phyloP scores from a whole-genome alignment of 2,888 invertebrate genomes.

The Eupeodes latifasciatus region DNA sequence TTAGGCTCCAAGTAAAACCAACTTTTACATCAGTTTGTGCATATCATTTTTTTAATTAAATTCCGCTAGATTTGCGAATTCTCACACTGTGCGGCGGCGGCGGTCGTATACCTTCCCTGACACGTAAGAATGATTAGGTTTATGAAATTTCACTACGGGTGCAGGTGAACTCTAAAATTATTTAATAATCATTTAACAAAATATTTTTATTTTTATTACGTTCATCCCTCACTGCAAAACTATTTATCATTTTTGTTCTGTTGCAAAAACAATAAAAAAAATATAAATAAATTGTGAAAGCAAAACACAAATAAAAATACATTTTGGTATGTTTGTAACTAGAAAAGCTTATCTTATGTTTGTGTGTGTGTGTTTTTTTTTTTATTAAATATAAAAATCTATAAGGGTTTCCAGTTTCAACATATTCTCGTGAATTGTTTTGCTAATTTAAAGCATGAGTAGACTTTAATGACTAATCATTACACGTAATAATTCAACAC shows the following conservation, averaged over 20 bases:
- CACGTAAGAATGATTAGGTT: too few species aligned
- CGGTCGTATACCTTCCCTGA: too few species aligned
- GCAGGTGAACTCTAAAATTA: too few species aligned
- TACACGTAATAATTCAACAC: not conserved
- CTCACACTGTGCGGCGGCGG: too few species aligned
- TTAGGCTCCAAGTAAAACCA: too few species aligned
- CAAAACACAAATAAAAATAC: not conserved
- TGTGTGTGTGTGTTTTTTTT: not conserved
- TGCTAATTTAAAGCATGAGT: not conserved
- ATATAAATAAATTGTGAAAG: not conserved
- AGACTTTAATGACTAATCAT: constrained; percentile 15
- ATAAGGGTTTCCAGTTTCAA: not conserved
- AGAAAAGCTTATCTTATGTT: not conserved
- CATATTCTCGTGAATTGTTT: not conserved
- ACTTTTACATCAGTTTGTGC: too few species aligned
- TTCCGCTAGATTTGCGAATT: too few species aligned
- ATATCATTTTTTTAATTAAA: too few species aligned
- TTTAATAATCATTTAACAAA: not conserved
- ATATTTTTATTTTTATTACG: not conserved
- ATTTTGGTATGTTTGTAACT: too few species aligned
- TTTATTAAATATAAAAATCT: not conserved
- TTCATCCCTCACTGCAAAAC: not conserved
- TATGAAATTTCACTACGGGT: too few species aligned
- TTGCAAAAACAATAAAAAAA: not conserved
- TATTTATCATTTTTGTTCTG: not conserved